Evolutionary conservation across 2,888 invertebrate genomes (phyloP).

Genomic region (Acrocyrtus sp.): DNA sequence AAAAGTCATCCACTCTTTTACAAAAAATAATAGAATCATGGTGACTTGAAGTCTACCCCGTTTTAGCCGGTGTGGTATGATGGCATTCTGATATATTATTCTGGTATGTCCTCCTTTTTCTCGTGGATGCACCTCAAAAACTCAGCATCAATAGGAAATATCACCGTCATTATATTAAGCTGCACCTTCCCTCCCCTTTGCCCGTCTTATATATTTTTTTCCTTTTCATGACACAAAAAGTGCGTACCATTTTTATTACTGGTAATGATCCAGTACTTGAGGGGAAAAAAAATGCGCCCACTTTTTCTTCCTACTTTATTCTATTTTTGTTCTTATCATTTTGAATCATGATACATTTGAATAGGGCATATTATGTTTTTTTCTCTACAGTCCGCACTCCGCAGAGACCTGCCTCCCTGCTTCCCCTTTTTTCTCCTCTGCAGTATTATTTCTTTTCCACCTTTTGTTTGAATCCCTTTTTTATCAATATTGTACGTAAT

Average conservation of each 20-base stretch:
- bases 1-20: conserved; percentile 30
- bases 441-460: not conserved
- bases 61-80: too few species aligned
- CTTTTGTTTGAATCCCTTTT: conserved; percentile 17
- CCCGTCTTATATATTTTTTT: too few species aligned
- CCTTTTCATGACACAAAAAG: too few species aligned
- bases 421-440: conserved; percentile 28
- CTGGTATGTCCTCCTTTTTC: too few species aligned
- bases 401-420: conserved; percentile 27
- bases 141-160: too few species aligned
- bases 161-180: too few species aligned
- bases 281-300: conserved; percentile 26
- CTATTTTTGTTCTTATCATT: conserved; percentile 2
- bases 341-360: too few species aligned
- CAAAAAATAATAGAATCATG: conserved; percentile 29
- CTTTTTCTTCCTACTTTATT: conserved; percentile 30
- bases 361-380: too few species aligned
- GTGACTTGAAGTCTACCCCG: conserved; percentile 41
- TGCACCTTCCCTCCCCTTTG: too few species aligned
- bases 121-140: too few species aligned
- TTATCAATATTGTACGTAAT: not conserved
- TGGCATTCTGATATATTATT: too few species aligned
- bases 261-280: conserved; percentile 44
- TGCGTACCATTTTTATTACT: conserved; percentile 11
- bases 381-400: too few species aligned